Percentiles rank a stretch among this genome's conserved stretches.
These are phyloP conservation scores for Cylindroiulus punctatus DNA, from an alignment of 2,888 invertebrate genomes.

Conservation along the genomic window DNA sequence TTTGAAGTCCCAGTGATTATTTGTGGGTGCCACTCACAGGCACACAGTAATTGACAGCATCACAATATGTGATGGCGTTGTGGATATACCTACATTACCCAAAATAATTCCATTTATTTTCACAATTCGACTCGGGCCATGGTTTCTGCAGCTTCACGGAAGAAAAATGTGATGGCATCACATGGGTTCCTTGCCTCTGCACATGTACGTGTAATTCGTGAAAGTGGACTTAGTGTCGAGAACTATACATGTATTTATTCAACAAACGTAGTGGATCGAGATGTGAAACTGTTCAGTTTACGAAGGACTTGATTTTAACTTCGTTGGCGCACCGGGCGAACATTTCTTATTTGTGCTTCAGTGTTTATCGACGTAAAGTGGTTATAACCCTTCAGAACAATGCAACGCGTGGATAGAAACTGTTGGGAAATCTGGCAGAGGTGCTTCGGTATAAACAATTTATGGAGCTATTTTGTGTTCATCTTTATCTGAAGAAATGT, in stretches of 20 bases:
- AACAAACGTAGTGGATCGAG: not conserved
- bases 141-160: not conserved
- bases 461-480: slow-evolving; percentile 41
- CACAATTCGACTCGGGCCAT: not conserved
- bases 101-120: slow-evolving; percentile 39
- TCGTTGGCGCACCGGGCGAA: not conserved
- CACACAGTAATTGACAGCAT: not conserved
- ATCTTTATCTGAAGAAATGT: slow-evolving; percentile 39
- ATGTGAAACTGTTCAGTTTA: not conserved
- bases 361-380: not conserved
- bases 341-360: not conserved
- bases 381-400: not conserved
- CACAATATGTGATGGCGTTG: slow-evolving; percentile 23
- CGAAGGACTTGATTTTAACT: not conserved
- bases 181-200: not conserved
- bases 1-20: slow-evolving; percentile 16
- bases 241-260: slow-evolving; percentile 36
- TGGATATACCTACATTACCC: slow-evolving; percentile 39
- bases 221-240: slow-evolving; percentile 3
- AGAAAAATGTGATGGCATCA: not conserved
- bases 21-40: not conserved
- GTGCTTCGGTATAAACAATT: slow-evolving; percentile 33
- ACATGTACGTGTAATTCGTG: slow-evolving; percentile 33
- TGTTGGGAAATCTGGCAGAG: not conserved
- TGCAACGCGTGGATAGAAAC: not conserved